Evolutionary conservation across 2,113 vertebrate species (phyloP).

Genomic region (Trichechus manatus): DNA sequence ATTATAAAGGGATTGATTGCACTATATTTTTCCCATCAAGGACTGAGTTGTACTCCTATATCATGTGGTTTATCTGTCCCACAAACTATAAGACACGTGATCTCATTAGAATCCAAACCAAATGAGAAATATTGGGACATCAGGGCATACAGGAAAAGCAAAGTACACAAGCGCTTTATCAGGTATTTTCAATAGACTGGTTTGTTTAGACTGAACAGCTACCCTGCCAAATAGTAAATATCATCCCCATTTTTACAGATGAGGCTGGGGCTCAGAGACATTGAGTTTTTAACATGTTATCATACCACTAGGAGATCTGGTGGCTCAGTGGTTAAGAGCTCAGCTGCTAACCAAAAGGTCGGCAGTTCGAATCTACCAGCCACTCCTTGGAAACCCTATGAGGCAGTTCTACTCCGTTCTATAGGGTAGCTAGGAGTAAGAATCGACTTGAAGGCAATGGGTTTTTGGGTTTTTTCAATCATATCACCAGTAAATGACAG

Average conservation of each 20-base stretch:
- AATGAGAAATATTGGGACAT: background rate
- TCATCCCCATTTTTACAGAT: conserved; percentile 32
- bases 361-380: too few relatives aligned
- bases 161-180: background rate
- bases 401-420: too few relatives aligned
- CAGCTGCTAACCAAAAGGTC: too few relatives aligned
- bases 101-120: conserved; percentile 54
- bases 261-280: background rate
- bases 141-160: background rate
- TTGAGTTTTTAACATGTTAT: background rate
- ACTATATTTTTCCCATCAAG: conserved; percentile 69
- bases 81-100: conserved; percentile 32
- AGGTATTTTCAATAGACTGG: background rate
- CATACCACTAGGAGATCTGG: too few relatives aligned
- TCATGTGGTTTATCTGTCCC: background rate
- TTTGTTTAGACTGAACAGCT: background rate
- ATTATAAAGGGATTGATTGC: conserved; percentile 73
- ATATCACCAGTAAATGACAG: background rate
- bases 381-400: too few relatives aligned
- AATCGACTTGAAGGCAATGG: too few relatives aligned
- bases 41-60: background rate
- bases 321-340: too few relatives aligned
- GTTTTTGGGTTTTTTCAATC: too few relatives aligned
- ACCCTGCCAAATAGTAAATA: background rate
- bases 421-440: too few relatives aligned